Percentiles rank a stretch among this genome's conserved stretches.
These are phyloP conservation scores for Silurus lanzhouensis DNA, from an alignment of 2,797 vertebrate species.

Conservation along the genomic window DNA sequence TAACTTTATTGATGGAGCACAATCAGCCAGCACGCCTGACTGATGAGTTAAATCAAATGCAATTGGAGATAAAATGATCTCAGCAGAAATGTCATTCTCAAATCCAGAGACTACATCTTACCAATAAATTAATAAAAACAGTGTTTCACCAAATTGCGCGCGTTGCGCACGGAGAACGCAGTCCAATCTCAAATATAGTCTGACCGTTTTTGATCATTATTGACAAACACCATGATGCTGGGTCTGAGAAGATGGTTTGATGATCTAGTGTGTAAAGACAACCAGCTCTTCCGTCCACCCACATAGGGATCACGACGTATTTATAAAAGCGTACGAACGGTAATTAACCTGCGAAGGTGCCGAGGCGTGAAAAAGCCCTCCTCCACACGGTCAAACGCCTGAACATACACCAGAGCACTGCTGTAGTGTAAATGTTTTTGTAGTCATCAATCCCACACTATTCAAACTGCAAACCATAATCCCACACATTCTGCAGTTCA, in stretches of 20 bases:
- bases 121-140: not conserved
- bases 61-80: not conserved
- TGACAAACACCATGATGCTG: not conserved
- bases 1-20: not conserved
- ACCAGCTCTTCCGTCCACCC: not conserved
- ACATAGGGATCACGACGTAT: not conserved
- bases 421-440: not conserved
- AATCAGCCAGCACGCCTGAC: not conserved
- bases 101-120: not conserved
- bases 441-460: not conserved
- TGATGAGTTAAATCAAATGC: not conserved
- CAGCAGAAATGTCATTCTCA: not conserved
- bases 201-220: not conserved
- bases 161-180: not conserved
- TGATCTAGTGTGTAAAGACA: not conserved
- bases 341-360: slow-evolving; percentile 5
- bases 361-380: not conserved
- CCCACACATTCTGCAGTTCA: too few relatives aligned
- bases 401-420: not conserved
- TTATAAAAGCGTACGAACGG: not conserved
- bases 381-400: not conserved
- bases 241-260: not conserved
- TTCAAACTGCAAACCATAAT: too few relatives aligned
- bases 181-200: not conserved
- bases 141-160: not conserved